Evolutionary conservation across 2,888 invertebrate genomes (phyloP).

Genomic region (Ormyrus labotus): DNA sequence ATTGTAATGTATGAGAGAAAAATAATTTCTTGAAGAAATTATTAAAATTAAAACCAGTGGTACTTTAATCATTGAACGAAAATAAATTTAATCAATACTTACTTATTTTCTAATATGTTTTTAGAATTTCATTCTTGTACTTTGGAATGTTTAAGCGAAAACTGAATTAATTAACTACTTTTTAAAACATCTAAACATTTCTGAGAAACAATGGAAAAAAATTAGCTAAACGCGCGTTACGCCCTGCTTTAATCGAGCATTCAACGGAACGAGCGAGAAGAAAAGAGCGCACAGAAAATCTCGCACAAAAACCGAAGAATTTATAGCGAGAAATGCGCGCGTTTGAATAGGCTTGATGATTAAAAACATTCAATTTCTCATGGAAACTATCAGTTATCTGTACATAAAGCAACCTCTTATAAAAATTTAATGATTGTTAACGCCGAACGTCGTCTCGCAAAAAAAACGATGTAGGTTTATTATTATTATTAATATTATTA

Average conservation of each 20-base stretch:
- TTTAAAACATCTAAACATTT: slow-evolving; percentile 10
- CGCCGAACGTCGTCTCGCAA: slow-evolving; percentile 43
- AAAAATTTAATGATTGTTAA: slow-evolving; percentile 55
- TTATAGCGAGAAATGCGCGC: slow-evolving; percentile 11
- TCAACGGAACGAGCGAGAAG: slow-evolving; percentile 39
- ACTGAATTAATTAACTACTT: not conserved
- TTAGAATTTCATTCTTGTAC: no score
- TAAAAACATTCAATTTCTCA: slow-evolving; percentile 36
- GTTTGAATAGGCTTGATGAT: slow-evolving; percentile 19
- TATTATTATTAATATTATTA: slow-evolving; percentile 50
- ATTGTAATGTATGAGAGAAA: slow-evolving; percentile 32
- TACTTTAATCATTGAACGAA: no score
- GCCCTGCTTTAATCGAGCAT: slow-evolving; percentile 31
- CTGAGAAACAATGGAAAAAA: slow-evolving; percentile 12
- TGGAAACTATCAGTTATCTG: slow-evolving; percentile 37
- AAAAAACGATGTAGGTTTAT: slow-evolving; percentile 57
- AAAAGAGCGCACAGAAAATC: slow-evolving; percentile 45
- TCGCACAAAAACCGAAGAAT: slow-evolving; percentile 36
- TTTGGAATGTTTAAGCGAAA: no score
- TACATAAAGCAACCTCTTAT: slow-evolving; percentile 48
- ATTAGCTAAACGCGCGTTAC: slow-evolving; percentile 22
- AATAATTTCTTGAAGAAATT: slow-evolving; percentile 30
- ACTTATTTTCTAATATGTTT: not conserved
- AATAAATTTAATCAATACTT: not conserved
- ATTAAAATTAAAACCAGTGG: not conserved